These are phyloP conservation scores for Nothura maculosa DNA, from an alignment of 2,797 vertebrate genomes.

Conservation along the genomic window DNA sequence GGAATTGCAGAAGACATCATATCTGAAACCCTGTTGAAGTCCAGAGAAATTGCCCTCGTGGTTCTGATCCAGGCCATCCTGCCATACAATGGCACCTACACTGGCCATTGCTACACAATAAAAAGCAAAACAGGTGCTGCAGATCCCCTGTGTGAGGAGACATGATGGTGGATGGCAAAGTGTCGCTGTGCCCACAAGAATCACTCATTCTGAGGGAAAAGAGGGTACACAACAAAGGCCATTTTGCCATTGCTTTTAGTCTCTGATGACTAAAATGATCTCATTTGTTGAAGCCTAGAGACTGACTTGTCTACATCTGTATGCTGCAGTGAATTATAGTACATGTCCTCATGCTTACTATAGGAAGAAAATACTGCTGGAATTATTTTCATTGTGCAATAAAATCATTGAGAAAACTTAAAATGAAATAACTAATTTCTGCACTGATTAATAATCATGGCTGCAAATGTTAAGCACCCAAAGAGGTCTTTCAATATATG, in stretches of 20 bases:
- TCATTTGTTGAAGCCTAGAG: conserved; percentile 15
- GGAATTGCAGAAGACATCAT: accelerated
- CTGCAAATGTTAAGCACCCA: not conserved
- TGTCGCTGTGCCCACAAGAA: not conserved
- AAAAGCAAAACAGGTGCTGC: not conserved
- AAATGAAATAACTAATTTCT: not conserved
- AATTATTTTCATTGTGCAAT: not conserved
- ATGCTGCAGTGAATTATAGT: conserved; percentile 15
- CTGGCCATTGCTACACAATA: not conserved
- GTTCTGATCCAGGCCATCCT: not conserved
- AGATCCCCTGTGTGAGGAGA: not conserved
- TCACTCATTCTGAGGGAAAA: not conserved
- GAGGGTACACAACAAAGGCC: not conserved
- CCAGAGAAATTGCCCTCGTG: not conserved
- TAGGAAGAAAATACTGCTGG: not conserved
- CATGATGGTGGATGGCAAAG: not conserved
- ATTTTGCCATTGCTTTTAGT: not conserved
- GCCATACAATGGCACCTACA: not conserved
- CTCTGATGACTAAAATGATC: not conserved
- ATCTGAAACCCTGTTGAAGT: accelerated
- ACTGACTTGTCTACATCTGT: not conserved
- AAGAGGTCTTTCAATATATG: not conserved
- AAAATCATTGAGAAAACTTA: not conserved
- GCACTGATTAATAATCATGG: not conserved
- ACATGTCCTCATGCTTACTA: not conserved